Conservation (phyloP, 2,888 invertebrate species). For the Shargacucullia verbasci region DNA sequence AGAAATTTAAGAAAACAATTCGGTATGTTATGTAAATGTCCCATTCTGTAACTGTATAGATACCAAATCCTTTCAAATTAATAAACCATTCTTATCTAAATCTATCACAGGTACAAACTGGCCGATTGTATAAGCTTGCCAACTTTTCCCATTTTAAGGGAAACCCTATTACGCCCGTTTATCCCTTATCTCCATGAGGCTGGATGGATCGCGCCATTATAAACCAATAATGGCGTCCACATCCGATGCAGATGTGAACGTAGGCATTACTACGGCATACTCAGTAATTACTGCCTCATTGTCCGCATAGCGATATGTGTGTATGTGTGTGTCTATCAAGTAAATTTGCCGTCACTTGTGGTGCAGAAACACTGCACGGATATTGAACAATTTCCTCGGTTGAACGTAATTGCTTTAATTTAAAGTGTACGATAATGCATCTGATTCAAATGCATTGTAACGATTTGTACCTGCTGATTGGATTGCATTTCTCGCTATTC, state of each 20-base stretch:
- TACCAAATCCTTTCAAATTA: constrained; percentile 15
- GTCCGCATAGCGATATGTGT: constrained; percentile 33
- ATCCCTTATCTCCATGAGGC: constrained; percentile 46
- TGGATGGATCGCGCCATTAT: constrained; percentile 58
- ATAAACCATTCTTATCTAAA: constrained; percentile 25
- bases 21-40: too few relatives aligned
- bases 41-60: too few relatives aligned
- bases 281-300: constrained; percentile 54
- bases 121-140: constrained; percentile 25
- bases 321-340: constrained; percentile 49
- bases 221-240: constrained; percentile 56
- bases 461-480: constrained; percentile 38
- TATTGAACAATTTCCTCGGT: constrained; percentile 76
- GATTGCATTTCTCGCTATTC: constrained; percentile 28
- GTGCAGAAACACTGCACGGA: constrained; percentile 60
- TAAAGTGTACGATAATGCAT: constrained; percentile 23
- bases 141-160: constrained; percentile 45
- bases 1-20: too few relatives aligned
- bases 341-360: constrained; percentile 57
- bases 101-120: constrained; percentile 28
- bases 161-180: constrained; percentile 53
- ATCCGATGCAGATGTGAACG: constrained; percentile 51
- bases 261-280: constrained; percentile 32
- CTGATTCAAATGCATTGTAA: constrained; percentile 32
- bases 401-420: constrained; percentile 69